phyloP scores from a whole-genome alignment of 2,888 invertebrate species.

The Andrena flavipes region DNA sequence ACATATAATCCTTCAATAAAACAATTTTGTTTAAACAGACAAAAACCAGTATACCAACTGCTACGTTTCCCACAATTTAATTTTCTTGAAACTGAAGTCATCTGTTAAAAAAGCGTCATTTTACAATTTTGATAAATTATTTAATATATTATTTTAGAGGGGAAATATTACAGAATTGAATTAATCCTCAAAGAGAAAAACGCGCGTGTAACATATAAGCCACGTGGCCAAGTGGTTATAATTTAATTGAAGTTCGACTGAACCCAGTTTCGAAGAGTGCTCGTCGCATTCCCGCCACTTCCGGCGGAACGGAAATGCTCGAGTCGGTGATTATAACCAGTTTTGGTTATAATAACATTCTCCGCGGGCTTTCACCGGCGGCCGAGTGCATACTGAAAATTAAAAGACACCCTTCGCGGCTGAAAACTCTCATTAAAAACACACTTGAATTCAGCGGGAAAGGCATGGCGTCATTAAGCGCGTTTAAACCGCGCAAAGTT shows the following conservation, averaged over 20 bases:
- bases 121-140: no score
- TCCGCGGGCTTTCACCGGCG: slow-evolving; percentile 6
- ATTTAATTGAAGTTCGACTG: background rate
- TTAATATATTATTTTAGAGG: no score
- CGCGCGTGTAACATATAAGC: background rate
- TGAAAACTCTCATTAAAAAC: slow-evolving; percentile 58
- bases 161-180: background rate
- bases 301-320: background rate
- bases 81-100: no score
- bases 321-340: slow-evolving; percentile 41
- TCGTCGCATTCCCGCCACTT: slow-evolving; percentile 8
- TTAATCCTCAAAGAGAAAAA: background rate
- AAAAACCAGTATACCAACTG: no score
- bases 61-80: no score
- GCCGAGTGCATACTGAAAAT: slow-evolving; percentile 2
- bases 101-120: no score
- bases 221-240: background rate
- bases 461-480: slow-evolving; percentile 36
- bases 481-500: slow-evolving; percentile 33
- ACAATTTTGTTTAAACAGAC: no score
- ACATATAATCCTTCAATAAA: no score
- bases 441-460: slow-evolving; percentile 28
- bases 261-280: background rate
- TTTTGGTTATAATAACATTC: slow-evolving; percentile 35
- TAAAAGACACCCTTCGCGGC: slow-evolving; percentile 41